Base-by-base conservation (phyloP, 2,797 vertebrate genomes). In the Arremon brunneinucha region DNA sequence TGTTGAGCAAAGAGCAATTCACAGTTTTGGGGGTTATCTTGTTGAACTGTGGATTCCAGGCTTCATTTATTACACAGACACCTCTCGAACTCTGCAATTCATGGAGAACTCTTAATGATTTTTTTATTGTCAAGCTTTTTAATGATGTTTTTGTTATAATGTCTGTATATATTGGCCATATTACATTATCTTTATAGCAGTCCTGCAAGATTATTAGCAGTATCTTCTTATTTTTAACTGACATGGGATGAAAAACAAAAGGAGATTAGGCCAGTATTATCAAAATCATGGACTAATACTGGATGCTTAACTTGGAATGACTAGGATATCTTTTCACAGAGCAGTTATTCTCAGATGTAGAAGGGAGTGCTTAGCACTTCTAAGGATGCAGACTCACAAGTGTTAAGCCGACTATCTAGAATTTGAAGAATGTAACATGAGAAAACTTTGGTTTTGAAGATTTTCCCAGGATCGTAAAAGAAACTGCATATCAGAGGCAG, bases 401-500 rank as follows among this genome's bases (percentile, higher is more conserved):
- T 72, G 83, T 90, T 94, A 93, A 91, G 70, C 90, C 70, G 62
- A 44, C 55, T 95, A 81, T 94, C 76, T 93, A 93, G 72, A 90
- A 89, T 94, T 62, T 88, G 79, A 94, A 81, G 93, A 93, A 86
- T 64, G 91, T 53, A 56, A 71, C 78, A 85, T 93, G 71, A 94
- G 89, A 94, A 85, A 65, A 78, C 46, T 75, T 91, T 13, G 46
- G 28, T 57, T 94, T 67, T 83, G 65, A 94, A 93, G 49, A 71
- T 91, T 88, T 95, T 96, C 94, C 93, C 91, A 96, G 83, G 93
- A 83, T 80, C 57, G 28, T 96, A 90, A 96, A 95, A 83, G 47
- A 64, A 86, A 50, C 57, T 85, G 34, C 52, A 0, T 90, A 50
- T 83, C 49, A 60, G 82, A 82, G 59, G 37, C 78, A 63, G 72